Evolutionary conservation across 2,888 invertebrate genomes (phyloP), one percentile per base, ranked within the genome.

Genomic region (Spatulosminthurus flaviceps): DNA sequence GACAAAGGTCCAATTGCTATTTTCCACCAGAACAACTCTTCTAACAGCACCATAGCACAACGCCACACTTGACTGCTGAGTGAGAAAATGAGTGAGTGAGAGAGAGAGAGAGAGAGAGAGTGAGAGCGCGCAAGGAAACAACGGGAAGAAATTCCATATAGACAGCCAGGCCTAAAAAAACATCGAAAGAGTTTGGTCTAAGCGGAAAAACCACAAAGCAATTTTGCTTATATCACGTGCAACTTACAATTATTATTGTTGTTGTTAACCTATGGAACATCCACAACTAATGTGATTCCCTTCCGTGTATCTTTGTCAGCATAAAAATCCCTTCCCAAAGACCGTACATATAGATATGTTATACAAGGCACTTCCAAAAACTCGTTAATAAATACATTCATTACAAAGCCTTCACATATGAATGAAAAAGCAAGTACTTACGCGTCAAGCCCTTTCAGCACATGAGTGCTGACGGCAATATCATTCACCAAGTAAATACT

Each of bases 1-100:
- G 76, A 79, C 76, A 76, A 51, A 29, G n/a, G 21, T 64, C 29
- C 26, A 34, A 61, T 60, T 73, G 26, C 29, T 60, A 51, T 73
- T 60, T 74, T 72, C 72, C 24, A 41, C 72, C 7, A 69, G 69
- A 69, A 26, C 29, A 29, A 7, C 28, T 28, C 29, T n/a, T n/a
- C n/a, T n/a, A n/a, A n/a, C n/a, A 67, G 9, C 24, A 16, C n/a
- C 21, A n/a, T n/a, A 70, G 70, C 21, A 1, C 21, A 34, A 34
- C 29, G 21, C 26, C 24, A 69, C 29, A 11, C 51, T n/a, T 51
- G 51, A 51, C 51, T 51, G 51, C 51, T 51, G 51, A 51, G 51
- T 43, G 22, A 26, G 43, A 51, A 42, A 72, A 42, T 16, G 26
- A 11, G 41, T 34, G n/a, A 72, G 51, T 24, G 51, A 43, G 4